Conservation (phyloP, 2,113 vertebrate genomes). For the Bos indicus region DNA sequence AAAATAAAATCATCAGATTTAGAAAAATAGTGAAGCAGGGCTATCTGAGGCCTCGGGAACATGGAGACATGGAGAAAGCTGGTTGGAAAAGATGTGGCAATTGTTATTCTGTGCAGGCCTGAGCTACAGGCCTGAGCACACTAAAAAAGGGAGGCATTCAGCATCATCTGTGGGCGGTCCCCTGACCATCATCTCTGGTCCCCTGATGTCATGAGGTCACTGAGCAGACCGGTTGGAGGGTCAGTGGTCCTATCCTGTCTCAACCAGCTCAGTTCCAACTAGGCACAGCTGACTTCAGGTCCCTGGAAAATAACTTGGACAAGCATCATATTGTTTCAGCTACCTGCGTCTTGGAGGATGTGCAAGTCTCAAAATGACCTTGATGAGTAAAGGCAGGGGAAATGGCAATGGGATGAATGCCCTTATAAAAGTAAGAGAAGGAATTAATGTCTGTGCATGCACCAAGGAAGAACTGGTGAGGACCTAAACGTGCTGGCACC, state of each 20-base stretch:
- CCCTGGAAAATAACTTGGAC: not conserved
- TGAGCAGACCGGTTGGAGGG: not conserved
- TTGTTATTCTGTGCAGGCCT: not conserved
- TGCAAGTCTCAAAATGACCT: not conserved
- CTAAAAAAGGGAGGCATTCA: not conserved
- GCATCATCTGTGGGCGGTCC: not conserved
- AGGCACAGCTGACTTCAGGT: not conserved
- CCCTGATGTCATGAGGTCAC: not conserved
- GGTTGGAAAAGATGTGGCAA: not conserved
- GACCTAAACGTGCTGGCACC: not conserved
- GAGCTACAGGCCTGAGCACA: too few relatives aligned
- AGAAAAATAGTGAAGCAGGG: not conserved
- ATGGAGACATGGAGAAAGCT: not conserved
- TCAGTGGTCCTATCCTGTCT: not conserved
- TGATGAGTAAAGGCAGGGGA: not conserved
- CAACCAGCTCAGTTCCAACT: not conserved
- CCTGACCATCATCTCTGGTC: too few relatives aligned
- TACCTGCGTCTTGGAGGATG: not conserved
- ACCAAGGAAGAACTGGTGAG: not conserved
- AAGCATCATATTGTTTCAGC: not conserved
- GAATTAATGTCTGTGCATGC: not conserved
- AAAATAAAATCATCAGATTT: not conserved
- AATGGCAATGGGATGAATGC: not conserved
- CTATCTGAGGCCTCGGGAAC: not conserved
- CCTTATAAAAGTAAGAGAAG: not conserved